Conservation (phyloP, 2,113 vertebrate species). For the Ictidomys tridecemlineatus region DNA sequence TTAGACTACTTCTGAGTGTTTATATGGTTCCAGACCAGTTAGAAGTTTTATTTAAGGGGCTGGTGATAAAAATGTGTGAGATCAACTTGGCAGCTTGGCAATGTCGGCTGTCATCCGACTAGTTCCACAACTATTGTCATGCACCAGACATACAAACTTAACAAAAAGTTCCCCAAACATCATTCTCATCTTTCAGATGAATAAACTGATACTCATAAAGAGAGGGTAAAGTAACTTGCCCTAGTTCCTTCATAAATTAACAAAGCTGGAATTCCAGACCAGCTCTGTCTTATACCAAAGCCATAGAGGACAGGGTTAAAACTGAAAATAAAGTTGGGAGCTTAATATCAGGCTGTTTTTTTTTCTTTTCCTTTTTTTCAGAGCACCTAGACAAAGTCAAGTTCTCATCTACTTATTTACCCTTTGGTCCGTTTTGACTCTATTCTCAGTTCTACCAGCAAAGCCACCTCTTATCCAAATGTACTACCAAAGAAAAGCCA, state of each 20-base stretch:
- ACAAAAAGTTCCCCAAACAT: not conserved
- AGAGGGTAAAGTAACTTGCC: not conserved
- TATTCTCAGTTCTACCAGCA: not conserved
- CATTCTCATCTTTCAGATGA: slow-evolving; percentile 9
- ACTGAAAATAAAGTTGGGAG: not conserved
- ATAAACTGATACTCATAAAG: not conserved
- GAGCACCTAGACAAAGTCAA: not conserved
- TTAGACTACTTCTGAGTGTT: not conserved
- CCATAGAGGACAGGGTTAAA: not conserved
- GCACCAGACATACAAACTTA: not conserved
- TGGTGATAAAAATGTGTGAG: not conserved
- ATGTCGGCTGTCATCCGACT: not conserved
- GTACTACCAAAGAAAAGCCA: slow-evolving; percentile 18
- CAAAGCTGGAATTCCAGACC: slow-evolving; percentile 20
- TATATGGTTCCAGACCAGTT: not conserved
- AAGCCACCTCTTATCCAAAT: slow-evolving; percentile 17
- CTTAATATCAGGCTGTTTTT: not conserved
- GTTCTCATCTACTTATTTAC: not conserved
- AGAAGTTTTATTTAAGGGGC: not conserved
- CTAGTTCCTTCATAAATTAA: not conserved
- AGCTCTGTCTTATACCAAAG: not conserved
- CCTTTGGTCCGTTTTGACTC: not conserved
- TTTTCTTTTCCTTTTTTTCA: not conserved
- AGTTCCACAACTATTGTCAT: not conserved
- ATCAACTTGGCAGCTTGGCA: not conserved